Evolutionary conservation across 2,888 invertebrate genomes (phyloP).

Genomic region (Netelia fuscicornis): DNA sequence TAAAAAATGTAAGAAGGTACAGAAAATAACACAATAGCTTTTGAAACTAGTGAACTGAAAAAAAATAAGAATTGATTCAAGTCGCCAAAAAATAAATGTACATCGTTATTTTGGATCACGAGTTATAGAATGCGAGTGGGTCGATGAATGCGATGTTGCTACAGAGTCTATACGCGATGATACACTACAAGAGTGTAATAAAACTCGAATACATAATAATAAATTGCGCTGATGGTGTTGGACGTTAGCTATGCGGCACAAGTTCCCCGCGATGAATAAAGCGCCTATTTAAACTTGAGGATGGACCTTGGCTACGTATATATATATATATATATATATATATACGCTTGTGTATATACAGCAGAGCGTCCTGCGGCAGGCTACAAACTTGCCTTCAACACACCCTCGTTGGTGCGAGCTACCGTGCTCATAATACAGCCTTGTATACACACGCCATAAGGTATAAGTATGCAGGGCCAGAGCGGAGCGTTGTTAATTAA

Average conservation of each 20-base stretch:
- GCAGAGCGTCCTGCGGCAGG: conserved; percentile 42
- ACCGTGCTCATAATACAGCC: conserved; percentile 40
- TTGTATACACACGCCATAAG: conserved; percentile 27
- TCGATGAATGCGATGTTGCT: conserved; percentile 31
- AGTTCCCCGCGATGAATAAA: conserved; percentile 64
- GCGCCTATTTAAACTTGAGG: conserved; percentile 69
- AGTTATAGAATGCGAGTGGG: conserved; percentile 13
- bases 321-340: conserved; percentile 18
- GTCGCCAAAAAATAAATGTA: too few relatives aligned
- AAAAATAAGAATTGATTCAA: too few relatives aligned
- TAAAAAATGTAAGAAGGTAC: not conserved
- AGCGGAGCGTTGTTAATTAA: conserved; percentile 75
- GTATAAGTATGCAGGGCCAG: conserved; percentile 46
- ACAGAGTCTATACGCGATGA: not conserved
- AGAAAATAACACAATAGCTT: not conserved
- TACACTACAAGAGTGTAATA: conserved; percentile 51
- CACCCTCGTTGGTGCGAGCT: conserved; percentile 28
- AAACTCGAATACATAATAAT: conserved; percentile 68
- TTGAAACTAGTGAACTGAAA: too few relatives aligned
- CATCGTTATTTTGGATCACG: too few relatives aligned
- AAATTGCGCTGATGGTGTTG: conserved; percentile 59
- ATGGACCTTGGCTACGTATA: conserved; percentile 66
- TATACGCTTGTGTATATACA: not conserved
- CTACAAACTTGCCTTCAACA: conserved; percentile 8
- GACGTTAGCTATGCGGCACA: conserved; percentile 45